Evolutionary conservation across 2,888 invertebrate species (phyloP).

Genomic region (Andrena chrysosceles): DNA sequence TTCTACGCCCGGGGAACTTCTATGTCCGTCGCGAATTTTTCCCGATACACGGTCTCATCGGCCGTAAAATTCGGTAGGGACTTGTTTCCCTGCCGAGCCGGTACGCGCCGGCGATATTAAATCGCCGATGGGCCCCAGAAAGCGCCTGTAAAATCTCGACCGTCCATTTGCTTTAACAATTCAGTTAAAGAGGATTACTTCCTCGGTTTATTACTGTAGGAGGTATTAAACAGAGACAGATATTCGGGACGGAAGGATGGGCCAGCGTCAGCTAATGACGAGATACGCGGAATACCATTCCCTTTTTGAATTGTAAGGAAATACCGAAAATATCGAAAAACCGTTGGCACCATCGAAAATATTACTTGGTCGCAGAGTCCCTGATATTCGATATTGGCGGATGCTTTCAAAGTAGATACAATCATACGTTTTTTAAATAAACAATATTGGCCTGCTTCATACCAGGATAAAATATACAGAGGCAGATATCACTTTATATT

Average conservation of each 20-base stretch:
- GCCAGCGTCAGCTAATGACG: not conserved
- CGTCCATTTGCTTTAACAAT: conserved; percentile 55
- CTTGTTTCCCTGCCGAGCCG: conserved; percentile 29
- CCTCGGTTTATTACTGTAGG: conserved; percentile 45
- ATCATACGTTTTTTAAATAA: conserved; percentile 46
- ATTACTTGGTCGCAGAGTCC: not conserved
- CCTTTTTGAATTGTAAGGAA: conserved; percentile 8
- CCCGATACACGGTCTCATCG: conserved; percentile 46
- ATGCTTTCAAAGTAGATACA: conserved; percentile 23
- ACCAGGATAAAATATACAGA: conserved; percentile 10
- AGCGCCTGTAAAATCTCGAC: conserved; percentile 53
- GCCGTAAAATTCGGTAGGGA: conserved; percentile 46
- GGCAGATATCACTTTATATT: conserved; percentile 22
- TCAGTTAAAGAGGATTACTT: conserved; percentile 57
- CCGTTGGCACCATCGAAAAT: not conserved
- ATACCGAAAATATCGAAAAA: conserved; percentile 23
- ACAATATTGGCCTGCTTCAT: conserved; percentile 33
- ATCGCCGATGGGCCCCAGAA: conserved; percentile 43
- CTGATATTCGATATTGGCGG: conserved; percentile 36
- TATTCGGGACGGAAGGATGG: conserved; percentile 11
- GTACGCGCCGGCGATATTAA: conserved; percentile 51
- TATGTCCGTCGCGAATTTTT: conserved; percentile 42
- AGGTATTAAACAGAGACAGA: conserved; percentile 39
- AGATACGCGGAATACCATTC: not conserved
- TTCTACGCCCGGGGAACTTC: conserved; percentile 36